A percentile compares a stretch with the other conserved stretches of the same genome.
Evolutionary conservation across 2,888 invertebrate species (phyloP).

Genomic region (Drosophila formosana): DNA sequence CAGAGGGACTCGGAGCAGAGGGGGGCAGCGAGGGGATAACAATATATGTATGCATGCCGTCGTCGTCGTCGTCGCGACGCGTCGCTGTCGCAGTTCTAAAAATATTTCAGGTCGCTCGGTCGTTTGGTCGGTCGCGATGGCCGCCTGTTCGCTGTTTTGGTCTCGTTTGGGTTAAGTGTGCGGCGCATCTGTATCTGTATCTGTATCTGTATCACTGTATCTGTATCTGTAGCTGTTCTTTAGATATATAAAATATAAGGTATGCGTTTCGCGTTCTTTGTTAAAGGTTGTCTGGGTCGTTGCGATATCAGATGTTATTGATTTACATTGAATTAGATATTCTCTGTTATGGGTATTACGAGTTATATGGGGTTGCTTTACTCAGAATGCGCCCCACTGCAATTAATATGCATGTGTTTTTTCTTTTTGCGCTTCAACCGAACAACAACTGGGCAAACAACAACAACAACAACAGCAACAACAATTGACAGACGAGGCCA

Average conservation of each 20-base stretch:
- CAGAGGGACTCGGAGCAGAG: neutral
- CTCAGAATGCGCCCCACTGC: conserved; percentile 54
- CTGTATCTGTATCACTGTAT: conserved; percentile 38
- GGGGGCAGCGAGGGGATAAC: conserved; percentile 25
- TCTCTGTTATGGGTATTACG: conserved; percentile 14
- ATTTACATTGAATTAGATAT: conserved; percentile 56
- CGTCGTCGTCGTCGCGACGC: conserved; percentile 23
- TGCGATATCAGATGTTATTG: conserved; percentile 56
- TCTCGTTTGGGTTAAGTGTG: conserved; percentile 81
- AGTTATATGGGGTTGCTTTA: conserved; percentile 44
- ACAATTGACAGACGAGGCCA: conserved; percentile 77
- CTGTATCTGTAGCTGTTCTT: conserved; percentile 40
- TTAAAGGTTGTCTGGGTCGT: conserved; percentile 69
- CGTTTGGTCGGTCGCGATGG: conserved; percentile 67
- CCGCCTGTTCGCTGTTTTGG: conserved; percentile 74
- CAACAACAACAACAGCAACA: conserved; percentile 40
- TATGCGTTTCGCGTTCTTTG: conserved; percentile 28
- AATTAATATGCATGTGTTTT: conserved; percentile 77
- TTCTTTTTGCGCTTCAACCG: conserved; percentile 51
- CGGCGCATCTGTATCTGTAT: conserved; percentile 69
- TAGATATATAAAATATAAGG: conserved; percentile 7
- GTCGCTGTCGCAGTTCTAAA: conserved; percentile 71
- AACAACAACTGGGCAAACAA: conserved; percentile 75
- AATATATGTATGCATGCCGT: conserved; percentile 74
- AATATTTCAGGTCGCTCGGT: conserved; percentile 80